These are phyloP conservation scores for Andrena chrysosceles DNA, from an alignment of 2,888 invertebrate species.

Conservation along the genomic window DNA sequence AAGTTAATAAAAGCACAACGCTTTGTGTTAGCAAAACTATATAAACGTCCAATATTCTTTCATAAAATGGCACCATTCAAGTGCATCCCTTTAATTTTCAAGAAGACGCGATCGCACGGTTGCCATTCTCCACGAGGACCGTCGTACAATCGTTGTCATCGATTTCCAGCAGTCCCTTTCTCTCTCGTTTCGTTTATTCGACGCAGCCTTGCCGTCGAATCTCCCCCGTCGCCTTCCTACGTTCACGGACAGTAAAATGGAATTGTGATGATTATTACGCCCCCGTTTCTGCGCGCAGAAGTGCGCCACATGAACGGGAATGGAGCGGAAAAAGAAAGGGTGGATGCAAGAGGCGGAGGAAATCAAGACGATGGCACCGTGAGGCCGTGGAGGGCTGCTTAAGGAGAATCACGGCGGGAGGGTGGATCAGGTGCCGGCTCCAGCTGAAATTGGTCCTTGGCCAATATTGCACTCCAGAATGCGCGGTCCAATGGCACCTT, in stretches of 20 bases:
- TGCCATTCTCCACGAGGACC: background rate
- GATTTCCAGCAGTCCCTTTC: slow-evolving; percentile 8
- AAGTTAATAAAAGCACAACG: too few relatives aligned
- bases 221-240: slow-evolving; percentile 6
- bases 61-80: too few relatives aligned
- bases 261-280: slow-evolving; percentile 62
- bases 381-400: slow-evolving; percentile 39
- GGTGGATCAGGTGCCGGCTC: slow-evolving; percentile 58
- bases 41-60: too few relatives aligned
- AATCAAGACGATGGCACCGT: slow-evolving; percentile 31
- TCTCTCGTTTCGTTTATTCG: slow-evolving; percentile 17
- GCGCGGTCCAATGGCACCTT: slow-evolving; percentile 9
- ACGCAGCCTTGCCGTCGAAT: background rate
- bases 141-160: background rate
- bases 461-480: slow-evolving; percentile 36
- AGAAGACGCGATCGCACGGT: background rate
- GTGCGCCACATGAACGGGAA: slow-evolving; percentile 22
- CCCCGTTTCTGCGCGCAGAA: slow-evolving; percentile 19
- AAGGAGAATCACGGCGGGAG: slow-evolving; percentile 47
- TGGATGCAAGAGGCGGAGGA: slow-evolving; percentile 26
- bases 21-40: too few relatives aligned
- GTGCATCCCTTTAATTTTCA: slow-evolving; percentile 25
- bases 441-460: slow-evolving; percentile 51
- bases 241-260: slow-evolving; percentile 60
- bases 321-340: slow-evolving; percentile 42